Percentiles rank a stretch among this genome's conserved stretches.
phyloP scores from a whole-genome alignment of 2,113 vertebrate genomes.

The Felis chaus region DNA sequence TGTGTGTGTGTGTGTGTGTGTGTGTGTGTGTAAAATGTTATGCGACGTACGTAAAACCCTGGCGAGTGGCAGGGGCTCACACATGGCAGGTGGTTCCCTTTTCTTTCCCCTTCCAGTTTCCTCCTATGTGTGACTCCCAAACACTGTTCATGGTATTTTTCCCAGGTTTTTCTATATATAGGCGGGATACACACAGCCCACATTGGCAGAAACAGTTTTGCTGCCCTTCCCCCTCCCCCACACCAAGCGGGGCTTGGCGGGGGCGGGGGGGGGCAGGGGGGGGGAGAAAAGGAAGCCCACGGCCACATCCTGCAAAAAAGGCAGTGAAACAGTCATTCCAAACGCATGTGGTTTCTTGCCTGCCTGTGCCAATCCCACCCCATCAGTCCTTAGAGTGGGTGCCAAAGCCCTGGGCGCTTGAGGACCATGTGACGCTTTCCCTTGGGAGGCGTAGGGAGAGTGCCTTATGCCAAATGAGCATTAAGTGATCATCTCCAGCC shows the following conservation, averaged over 20 bases:
- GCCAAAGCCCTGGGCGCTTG: neutral
- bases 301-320: neutral
- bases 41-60: neutral
- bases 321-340: neutral
- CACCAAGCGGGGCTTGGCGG: neutral
- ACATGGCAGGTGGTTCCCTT: neutral
- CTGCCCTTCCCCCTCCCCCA: neutral
- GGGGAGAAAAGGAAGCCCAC: neutral
- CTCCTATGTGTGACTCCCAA: neutral
- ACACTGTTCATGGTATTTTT: neutral
- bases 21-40: neutral
- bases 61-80: neutral
- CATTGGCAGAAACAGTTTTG: neutral
- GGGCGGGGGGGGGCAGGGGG: fast-evolving
- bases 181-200: neutral
- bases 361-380: neutral
- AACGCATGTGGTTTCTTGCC: neutral
- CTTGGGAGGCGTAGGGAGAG: fast-evolving
- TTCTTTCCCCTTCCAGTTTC: neutral
- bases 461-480: neutral
- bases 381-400: neutral
- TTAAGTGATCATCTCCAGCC: neutral
- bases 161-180: neutral
- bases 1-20: no score
- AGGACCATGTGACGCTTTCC: neutral